phyloP scores from a whole-genome alignment of 2,888 invertebrate genomes.

The Mesoligia furuncula region DNA sequence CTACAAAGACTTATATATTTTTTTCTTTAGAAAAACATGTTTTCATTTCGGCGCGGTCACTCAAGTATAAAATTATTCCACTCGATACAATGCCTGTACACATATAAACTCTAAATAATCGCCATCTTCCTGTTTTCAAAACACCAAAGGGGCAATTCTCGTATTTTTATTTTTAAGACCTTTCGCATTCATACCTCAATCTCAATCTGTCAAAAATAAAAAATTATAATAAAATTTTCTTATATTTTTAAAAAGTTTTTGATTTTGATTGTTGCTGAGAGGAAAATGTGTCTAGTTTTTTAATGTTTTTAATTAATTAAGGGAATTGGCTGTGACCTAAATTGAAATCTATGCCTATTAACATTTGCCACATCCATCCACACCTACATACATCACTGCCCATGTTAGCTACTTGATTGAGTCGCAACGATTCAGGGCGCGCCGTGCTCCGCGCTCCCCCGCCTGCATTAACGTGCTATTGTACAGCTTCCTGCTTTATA shows the following conservation, averaged over 20 bases:
- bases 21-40: no score
- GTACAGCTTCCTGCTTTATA: constrained; percentile 51
- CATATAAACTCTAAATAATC: no score
- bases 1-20: not conserved
- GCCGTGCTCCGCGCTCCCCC: constrained; percentile 48
- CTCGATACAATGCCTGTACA: no score
- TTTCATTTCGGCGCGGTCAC: no score
- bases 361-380: constrained; percentile 18
- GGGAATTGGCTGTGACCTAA: not conserved
- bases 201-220: no score
- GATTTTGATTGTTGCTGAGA: not conserved
- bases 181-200: no score
- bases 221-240: no score
- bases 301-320: not conserved
- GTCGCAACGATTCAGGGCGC: constrained; percentile 54
- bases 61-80: no score
- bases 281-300: not conserved
- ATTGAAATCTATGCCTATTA: not conserved
- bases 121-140: no score
- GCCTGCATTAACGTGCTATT: constrained; percentile 50
- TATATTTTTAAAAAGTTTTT: no score
- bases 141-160: no score
- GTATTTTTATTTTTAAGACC: no score
- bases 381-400: not conserved
- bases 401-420: constrained; percentile 60